Percentiles rank a stretch among this genome's conserved stretches.
phyloP scores from a whole-genome alignment of 2,113 vertebrate genomes.

The Aix galericulata region DNA sequence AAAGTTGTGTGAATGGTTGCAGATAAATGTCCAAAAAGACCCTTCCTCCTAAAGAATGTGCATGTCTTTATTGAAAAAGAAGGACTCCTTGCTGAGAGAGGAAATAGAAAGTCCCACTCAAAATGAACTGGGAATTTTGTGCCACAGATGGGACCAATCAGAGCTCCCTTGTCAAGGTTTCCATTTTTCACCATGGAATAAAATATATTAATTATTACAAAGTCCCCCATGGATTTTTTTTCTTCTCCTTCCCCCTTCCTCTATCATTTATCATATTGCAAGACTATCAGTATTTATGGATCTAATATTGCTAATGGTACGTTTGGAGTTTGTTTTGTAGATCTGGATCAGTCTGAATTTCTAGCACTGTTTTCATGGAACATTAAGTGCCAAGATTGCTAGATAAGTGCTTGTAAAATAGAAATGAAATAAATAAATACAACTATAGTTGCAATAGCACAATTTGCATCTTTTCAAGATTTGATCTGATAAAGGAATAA shows the following conservation, averaged over 20 bases:
- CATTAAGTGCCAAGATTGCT: not conserved
- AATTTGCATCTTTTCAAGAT: not conserved
- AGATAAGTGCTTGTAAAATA: not conserved
- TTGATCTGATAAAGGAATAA: conserved; percentile 3
- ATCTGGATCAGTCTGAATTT: not conserved
- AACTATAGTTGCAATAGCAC: not conserved
- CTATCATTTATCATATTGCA: not conserved
- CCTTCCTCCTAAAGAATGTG: not conserved
- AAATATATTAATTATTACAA: not conserved
- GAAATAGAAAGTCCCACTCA: not conserved
- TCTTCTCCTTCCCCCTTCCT: rapidly evolving
- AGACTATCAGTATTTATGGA: not conserved
- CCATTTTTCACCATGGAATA: not conserved
- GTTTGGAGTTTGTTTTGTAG: not conserved
- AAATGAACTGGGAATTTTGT: not conserved
- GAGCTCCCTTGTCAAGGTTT: not conserved
- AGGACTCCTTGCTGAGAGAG: not conserved
- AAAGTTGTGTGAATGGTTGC: conserved; percentile 16
- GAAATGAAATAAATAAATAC: conserved; percentile 15
- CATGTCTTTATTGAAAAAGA: not conserved
- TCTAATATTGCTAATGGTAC: not conserved
- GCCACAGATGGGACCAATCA: not conserved
- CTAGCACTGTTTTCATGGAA: not conserved
- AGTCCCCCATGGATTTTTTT: not conserved
- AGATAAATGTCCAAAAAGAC: conserved; percentile 17